A percentile compares a stretch with the other conserved stretches of the same genome.
Conservation (phyloP, 1,140 invertebrate species). For the Diabrotica undecimpunctata region DNA sequence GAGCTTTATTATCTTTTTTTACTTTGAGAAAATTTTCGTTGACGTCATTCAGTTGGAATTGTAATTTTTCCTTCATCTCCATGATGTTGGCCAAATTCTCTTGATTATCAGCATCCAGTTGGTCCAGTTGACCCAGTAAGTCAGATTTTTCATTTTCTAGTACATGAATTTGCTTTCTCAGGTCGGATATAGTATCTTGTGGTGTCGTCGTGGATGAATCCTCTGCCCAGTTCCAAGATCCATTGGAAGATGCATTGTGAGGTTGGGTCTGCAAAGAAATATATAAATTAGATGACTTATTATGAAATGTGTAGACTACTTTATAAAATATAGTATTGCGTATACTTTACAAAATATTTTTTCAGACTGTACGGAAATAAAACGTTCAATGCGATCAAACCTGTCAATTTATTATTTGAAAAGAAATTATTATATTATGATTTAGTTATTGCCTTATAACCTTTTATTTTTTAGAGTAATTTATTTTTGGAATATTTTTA, state of each 20-base stretch:
- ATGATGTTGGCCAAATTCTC: conserved; percentile 41
- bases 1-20: conserved; percentile 36
- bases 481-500: too few species aligned
- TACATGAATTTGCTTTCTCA: conserved; percentile 26
- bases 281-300: too few species aligned
- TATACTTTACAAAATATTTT: too few species aligned
- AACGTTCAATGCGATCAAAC: too few species aligned
- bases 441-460: too few species aligned
- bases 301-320: too few species aligned
- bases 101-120: conserved; percentile 43
- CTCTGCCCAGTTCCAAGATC: conserved; percentile 15
- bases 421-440: too few species aligned
- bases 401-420: too few species aligned
- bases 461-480: too few species aligned
- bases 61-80: conserved; percentile 49
- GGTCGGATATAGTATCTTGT: conserved; percentile 19
- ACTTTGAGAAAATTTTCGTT: conserved; percentile 52
- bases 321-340: too few species aligned
- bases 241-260: conserved; percentile 5
- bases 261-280: conserved; percentile 5
- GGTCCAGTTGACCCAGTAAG: conserved; percentile 37
- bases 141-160: conserved; percentile 44
- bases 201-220: neutral
- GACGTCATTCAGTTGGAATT: conserved; percentile 54
- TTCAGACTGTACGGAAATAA: too few species aligned